phyloP scores from a whole-genome alignment of 2,113 vertebrate species.

The Gulo gulo region DNA sequence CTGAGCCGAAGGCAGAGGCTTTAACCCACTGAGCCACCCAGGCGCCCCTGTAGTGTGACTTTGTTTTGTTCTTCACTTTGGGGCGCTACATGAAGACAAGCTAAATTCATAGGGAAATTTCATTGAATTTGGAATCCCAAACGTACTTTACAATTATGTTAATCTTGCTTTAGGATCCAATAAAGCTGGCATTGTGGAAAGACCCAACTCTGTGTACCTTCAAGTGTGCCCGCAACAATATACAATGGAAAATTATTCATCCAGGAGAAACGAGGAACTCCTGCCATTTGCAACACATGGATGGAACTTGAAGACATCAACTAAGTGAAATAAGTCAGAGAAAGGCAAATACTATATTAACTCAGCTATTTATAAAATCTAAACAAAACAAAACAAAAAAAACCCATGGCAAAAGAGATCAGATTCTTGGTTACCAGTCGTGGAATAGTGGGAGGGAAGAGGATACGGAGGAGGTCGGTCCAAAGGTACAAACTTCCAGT shows the following conservation, averaged over 20 bases:
- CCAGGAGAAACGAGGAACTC: neutral
- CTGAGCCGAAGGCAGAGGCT: too few species aligned
- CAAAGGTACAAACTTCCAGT: neutral
- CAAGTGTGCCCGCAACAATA: neutral
- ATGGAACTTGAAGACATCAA: neutral
- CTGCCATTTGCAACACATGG: neutral
- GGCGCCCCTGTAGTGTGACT: too few species aligned
- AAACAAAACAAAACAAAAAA: neutral
- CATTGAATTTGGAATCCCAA: neutral
- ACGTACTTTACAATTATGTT: neutral
- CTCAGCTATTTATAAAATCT: neutral
- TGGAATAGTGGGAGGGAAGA: neutral
- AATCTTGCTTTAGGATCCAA: neutral
- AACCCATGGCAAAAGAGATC: neutral
- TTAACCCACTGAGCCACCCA: too few species aligned
- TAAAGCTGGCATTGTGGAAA: neutral
- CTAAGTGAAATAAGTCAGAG: neutral
- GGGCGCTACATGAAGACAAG: neutral
- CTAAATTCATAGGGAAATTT: neutral
- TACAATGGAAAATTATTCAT: neutral
- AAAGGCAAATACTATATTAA: neutral
- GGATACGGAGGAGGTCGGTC: neutral
- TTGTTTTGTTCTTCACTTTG: neutral
- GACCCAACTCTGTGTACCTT: neutral
- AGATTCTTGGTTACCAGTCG: neutral